Base-by-base conservation (phyloP, 2,888 invertebrate species). In the Endotricha flammealis region DNA sequence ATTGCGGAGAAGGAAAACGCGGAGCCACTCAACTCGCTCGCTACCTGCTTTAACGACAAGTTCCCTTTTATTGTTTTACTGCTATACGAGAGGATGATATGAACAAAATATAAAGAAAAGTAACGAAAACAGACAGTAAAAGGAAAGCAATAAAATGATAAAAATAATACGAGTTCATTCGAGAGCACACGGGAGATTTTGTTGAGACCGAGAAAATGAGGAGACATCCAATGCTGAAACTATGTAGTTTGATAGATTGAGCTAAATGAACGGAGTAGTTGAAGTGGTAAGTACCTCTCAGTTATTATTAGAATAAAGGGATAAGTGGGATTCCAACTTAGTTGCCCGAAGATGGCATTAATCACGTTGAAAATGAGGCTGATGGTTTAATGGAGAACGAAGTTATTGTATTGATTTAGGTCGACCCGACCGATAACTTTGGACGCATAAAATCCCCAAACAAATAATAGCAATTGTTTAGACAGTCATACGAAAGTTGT, bases 1-100 rank as follows among this genome's bases (percentile, higher is more conserved):
- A 67, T 68, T 71, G 66, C 64, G 64, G 54, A 59, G 57, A 57
- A 53, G 53, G 56, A 64, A 70, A 74, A 66, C 53, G 57, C 48
- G 42, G 39, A 57, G 56, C 58, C 57, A 63, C 61, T 64, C 52
- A 52, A 61, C 46, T 59, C 37, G 54, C 51, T 64, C 37, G 54
- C 51, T 64, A 67, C 63, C 67, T 65, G 65, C 61, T 64, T 55
- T 58, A 54, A 57, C 45, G 59, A 52, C 52, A 52, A 55, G 55
- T 62, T 63, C 54, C 52, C 49, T 55, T 62, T 61, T 55, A 57
- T 44, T 48, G 56, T 57, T 59, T 48, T 36, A 38, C 39, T 20
- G 20, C 20, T 20, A 20, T 20, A 2, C 20, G 3, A n/a, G 20
- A 20, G 20, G 6, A 20, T 20, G 20, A 20, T 20, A 20, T 20